Evolutionary conservation across 2,888 invertebrate genomes (phyloP).

Genomic region (Buathra laborator): DNA sequence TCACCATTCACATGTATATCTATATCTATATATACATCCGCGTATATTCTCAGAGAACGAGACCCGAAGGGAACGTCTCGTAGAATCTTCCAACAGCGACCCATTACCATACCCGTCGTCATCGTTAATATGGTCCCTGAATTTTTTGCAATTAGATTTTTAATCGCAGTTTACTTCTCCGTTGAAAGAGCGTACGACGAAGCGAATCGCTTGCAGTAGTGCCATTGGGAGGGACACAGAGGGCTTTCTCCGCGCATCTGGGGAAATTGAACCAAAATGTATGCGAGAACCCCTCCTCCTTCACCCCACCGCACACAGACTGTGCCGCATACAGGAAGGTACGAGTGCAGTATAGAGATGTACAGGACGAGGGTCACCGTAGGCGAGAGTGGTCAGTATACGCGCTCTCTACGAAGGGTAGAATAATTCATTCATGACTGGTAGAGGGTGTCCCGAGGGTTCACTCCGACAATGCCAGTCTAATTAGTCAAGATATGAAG

Average conservation of each 20-base stretch:
- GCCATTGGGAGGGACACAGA: not conserved
- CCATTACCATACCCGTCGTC: slow-evolving; percentile 55
- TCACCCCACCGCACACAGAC: not conserved
- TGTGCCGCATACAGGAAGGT: slow-evolving; percentile 26
- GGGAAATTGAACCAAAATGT: slow-evolving; percentile 59
- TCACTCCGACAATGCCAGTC: slow-evolving; percentile 78
- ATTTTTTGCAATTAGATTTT: slow-evolving; percentile 57
- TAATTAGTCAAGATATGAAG: slow-evolving; percentile 82
- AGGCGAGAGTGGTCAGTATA: slow-evolving; percentile 73
- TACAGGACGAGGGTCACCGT: slow-evolving; percentile 58
- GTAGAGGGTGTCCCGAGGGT: slow-evolving; percentile 73
- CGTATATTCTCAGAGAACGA: slow-evolving; percentile 37
- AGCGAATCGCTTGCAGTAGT: not conserved
- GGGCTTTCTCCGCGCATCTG: slow-evolving; percentile 30
- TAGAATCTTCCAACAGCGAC: slow-evolving; percentile 31
- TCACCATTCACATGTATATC: not conserved
- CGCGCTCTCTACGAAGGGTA: slow-evolving; percentile 59
- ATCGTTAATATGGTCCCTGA: slow-evolving; percentile 52
- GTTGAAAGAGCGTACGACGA: not conserved
- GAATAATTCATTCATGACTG: slow-evolving; percentile 81
- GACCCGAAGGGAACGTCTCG: slow-evolving; percentile 30
- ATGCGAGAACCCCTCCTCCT: slow-evolving; percentile 19
- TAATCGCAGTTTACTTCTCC: slow-evolving; percentile 31
- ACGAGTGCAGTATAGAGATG: slow-evolving; percentile 40
- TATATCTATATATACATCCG: not conserved